Conservation (phyloP, 1,140 invertebrate species). For the Conus betulinus region DNA sequence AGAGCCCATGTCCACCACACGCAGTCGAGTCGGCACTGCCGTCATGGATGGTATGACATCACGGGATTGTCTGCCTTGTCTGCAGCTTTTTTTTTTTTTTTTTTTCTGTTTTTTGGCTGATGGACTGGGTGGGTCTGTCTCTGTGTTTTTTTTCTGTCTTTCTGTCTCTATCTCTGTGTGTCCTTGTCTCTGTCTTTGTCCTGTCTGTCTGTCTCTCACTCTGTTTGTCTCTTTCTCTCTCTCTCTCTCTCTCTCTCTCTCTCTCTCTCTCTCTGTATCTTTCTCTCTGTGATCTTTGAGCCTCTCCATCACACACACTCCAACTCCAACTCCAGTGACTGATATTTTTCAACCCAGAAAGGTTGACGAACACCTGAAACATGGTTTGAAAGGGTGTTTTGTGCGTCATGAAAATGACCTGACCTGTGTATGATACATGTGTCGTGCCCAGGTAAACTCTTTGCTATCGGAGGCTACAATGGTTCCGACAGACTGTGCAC, state of each 20-base stretch:
- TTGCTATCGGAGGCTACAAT: slow-evolving; percentile 84
- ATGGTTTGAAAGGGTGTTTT: too few relatives aligned
- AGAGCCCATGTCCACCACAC: slow-evolving; percentile 89
- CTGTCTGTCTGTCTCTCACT: not conserved
- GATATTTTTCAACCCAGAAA: too few relatives aligned
- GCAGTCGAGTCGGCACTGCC: slow-evolving; percentile 91
- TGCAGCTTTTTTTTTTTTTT: too few relatives aligned
- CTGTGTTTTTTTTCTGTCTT: not conserved
- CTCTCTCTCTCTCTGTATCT: not conserved
- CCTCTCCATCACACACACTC: too few relatives aligned
- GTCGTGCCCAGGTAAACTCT: slow-evolving; percentile 53
- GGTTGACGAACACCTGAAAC: too few relatives aligned
- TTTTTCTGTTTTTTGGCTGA: too few relatives aligned
- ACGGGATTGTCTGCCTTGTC: not conserved
- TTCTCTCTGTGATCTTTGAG: too few relatives aligned
- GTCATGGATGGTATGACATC: slow-evolving; percentile 79
- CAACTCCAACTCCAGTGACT: too few relatives aligned
- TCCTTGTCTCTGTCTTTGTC: not conserved
- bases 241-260: not conserved
- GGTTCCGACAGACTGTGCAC: slow-evolving; percentile 88
- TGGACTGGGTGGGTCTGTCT: too few relatives aligned
- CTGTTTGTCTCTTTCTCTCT: not conserved
- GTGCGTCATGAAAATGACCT: too few relatives aligned
- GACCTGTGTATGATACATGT: too few relatives aligned
- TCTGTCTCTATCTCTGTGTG: not conserved